Evolutionary conservation across 2,888 invertebrate genomes (phyloP).

Genomic region (Cosmia pyralina): DNA sequence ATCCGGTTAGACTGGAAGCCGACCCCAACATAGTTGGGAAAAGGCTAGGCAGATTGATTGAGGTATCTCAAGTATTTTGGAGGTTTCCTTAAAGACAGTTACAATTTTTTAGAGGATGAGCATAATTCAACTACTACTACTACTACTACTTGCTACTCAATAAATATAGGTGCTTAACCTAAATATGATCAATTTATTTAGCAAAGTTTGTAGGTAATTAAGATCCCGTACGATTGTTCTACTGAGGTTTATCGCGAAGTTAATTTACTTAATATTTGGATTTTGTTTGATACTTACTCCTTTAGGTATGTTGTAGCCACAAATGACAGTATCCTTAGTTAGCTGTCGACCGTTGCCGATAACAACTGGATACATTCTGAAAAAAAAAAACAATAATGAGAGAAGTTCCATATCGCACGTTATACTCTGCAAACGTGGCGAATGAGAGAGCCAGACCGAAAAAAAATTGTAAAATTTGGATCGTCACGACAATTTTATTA

Average conservation of each 20-base stretch:
- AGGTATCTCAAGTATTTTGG: background rate
- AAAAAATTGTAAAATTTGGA: too few species aligned
- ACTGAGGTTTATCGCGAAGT: too few species aligned
- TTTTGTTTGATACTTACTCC: constrained; percentile 90
- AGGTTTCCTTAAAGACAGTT: background rate
- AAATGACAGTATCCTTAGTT: constrained; percentile 92
- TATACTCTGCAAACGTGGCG: too few species aligned
- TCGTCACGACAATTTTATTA: too few species aligned
- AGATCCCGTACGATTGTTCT: background rate
- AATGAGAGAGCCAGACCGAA: too few species aligned
- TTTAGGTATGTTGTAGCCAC: constrained; percentile 94
- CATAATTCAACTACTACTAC: background rate
- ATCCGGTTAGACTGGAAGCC: too few species aligned
- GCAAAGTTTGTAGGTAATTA: background rate
- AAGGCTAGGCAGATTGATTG: too few species aligned
- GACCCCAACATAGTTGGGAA: too few species aligned
- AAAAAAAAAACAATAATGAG: background rate
- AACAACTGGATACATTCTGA: constrained; percentile 94
- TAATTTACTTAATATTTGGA: too few species aligned
- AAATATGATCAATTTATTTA: background rate
- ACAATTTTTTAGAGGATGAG: background rate
- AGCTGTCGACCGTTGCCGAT: constrained; percentile 94
- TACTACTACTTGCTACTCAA: too few species aligned
- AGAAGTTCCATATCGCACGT: too few species aligned
- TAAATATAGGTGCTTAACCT: background rate